phyloP scores from a whole-genome alignment of 2,888 invertebrate genomes.

The Polydrusus cervinus region DNA sequence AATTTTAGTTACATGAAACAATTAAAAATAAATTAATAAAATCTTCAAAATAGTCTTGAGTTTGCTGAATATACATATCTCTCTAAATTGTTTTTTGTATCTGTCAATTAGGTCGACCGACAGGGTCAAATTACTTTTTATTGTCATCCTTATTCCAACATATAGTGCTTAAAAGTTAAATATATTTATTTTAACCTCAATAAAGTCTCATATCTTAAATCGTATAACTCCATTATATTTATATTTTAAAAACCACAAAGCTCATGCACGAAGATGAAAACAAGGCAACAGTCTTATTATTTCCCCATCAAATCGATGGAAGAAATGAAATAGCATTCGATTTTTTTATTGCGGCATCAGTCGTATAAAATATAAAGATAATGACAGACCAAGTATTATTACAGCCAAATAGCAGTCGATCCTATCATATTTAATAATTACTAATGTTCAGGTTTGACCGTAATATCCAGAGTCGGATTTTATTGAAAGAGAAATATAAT shows the following conservation, averaged over 20 bases:
- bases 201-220: conserved; percentile 17
- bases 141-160: too few relatives aligned
- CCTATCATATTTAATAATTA: conserved; percentile 43
- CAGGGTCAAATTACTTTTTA: too few relatives aligned
- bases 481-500: too few relatives aligned
- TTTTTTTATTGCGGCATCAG: conserved; percentile 50
- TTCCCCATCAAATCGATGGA: conserved; percentile 57
- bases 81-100: too few relatives aligned
- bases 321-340: conserved; percentile 60
- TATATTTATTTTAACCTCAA: neutral
- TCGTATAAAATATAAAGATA: conserved; percentile 43
- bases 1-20: too few relatives aligned
- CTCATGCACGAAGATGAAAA: conserved; percentile 12
- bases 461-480: too few relatives aligned
- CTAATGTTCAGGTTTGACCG: neutral
- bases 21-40: too few relatives aligned
- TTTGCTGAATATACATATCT: too few relatives aligned
- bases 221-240: conserved; percentile 35
- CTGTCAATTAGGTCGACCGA: too few relatives aligned
- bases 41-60: too few relatives aligned
- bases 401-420: conserved; percentile 36
- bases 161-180: too few relatives aligned
- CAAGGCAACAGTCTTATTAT: conserved; percentile 43
- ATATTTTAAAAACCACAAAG: conserved; percentile 28
- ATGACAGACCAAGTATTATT: conserved; percentile 48